Evolutionary conservation across 2,888 invertebrate species (phyloP).

Genomic region (Pseudococcus viburni): DNA sequence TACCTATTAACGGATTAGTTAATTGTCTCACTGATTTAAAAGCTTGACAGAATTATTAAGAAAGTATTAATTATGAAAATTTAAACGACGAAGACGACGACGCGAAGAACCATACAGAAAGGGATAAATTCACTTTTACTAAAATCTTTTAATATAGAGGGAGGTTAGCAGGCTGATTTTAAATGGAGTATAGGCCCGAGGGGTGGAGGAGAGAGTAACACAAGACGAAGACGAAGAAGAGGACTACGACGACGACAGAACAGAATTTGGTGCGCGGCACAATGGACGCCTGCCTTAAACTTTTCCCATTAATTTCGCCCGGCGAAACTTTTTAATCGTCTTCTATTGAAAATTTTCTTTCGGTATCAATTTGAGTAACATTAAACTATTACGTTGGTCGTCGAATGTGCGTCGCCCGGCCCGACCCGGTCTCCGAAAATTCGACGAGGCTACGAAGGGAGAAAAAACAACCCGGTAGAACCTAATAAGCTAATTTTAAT

Average conservation of each 20-base stretch:
- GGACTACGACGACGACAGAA: constrained; percentile 18
- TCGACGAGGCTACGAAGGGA: background rate
- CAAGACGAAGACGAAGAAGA: background rate
- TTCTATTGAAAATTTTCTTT: constrained; percentile 46
- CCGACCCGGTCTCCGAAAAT: background rate
- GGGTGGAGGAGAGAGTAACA: background rate
- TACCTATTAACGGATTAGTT: constrained; percentile 39
- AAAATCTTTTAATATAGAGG: constrained; percentile 49
- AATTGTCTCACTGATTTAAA: constrained; percentile 30
- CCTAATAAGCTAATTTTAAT: background rate
- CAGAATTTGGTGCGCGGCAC: constrained; percentile 23
- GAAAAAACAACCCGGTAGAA: background rate
- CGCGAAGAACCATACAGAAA: constrained; percentile 14
- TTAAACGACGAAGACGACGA: constrained; percentile 35
- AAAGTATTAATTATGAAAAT: constrained; percentile 57
- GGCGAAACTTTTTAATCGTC: constrained; percentile 54
- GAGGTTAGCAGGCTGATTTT: constrained; percentile 51
- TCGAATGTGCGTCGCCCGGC: constrained; percentile 4
- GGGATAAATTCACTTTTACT: constrained; percentile 42
- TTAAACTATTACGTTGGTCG: constrained; percentile 37
- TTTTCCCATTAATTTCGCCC: constrained; percentile 56
- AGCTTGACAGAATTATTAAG: constrained; percentile 43
- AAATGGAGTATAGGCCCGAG: background rate
- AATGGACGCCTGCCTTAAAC: constrained; percentile 49
- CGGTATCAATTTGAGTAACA: constrained; percentile 28